Base-by-base conservation (phyloP, 2,113 vertebrate species). In the Prochilodus magdalenae region DNA sequence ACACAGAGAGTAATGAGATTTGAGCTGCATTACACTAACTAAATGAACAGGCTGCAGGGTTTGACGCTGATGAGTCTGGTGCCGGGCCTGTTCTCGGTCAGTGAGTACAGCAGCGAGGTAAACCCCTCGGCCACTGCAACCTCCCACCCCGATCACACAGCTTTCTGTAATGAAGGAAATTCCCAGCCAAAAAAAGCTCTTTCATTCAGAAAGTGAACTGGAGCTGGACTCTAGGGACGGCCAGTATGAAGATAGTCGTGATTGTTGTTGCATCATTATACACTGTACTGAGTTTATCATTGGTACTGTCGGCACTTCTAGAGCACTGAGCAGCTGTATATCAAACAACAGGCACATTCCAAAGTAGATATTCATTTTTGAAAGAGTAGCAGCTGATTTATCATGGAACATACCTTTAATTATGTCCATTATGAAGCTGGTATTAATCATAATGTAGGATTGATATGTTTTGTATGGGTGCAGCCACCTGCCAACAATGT, bases 41-140 rank as follows among this genome's bases (percentile, higher is more conserved):
- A 88, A 92, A 94, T 89, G 88, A 93, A 90, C 90, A 90, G 90
- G 88, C 88, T 88, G 62, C 87, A 87, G 90, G 89, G 89, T 88
- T 85, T 84, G 86, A 89, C 71, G 86, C 84, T 86, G 22, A 83
- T 86, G 75, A 83, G 30, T 79, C 15, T 47, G 72, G 75, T 79
- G 24, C 74, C 73, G 82, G 40, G 60, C 76, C 83, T 83, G 77
- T 73, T 85, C 83, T 86, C 72, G 83, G 79, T 84, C 87, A 83
- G 86, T 84, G 33, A 85, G 66, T 27, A 53, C 53, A 75, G 71
- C 7, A 63, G 53, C 18, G 0, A 75, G 24, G 33, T 62, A 59
- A 53, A 18, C 60, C 60, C 24, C 72, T 59, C 62, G 15, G 0
- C 57, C 47, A 16, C 30, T 33, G 63, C 36, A 40, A 16, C 49